Conservation (phyloP, 2,113 vertebrate genomes). For the Puffinus mauretanicus region DNA sequence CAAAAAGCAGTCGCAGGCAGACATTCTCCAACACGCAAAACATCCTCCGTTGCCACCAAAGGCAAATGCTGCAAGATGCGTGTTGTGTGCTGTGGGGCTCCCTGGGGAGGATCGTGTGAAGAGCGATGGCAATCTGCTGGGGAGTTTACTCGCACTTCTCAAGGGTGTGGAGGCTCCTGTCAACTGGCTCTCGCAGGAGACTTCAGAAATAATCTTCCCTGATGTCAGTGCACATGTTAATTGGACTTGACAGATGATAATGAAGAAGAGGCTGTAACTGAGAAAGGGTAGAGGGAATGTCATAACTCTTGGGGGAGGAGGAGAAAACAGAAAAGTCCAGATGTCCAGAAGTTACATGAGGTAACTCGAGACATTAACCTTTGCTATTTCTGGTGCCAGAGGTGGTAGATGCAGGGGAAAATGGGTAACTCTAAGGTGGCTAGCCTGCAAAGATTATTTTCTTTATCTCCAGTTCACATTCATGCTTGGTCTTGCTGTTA, state of each 20-base stretch:
- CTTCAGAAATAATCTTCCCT: not conserved
- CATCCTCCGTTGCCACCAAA: not conserved
- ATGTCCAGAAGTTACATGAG: not conserved
- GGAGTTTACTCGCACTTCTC: not conserved
- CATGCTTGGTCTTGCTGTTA: not conserved
- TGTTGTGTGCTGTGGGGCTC: not conserved
- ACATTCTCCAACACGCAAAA: not conserved
- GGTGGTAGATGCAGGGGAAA: not conserved
- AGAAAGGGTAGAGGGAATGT: not conserved
- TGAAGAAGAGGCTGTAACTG: not conserved
- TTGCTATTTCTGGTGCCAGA: not conserved
- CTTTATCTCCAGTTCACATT: not conserved
- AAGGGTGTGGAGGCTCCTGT: not conserved
- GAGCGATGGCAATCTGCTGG: not conserved
- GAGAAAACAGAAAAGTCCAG: not conserved
- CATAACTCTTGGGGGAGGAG: not conserved
- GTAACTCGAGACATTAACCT: not conserved
- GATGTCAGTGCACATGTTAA: not conserved
- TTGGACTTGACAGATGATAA: slow-evolving; percentile 39
- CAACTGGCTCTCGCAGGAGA: not conserved
- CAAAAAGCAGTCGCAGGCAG: not conserved
- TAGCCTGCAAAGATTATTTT: not conserved
- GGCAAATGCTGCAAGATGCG: not conserved
- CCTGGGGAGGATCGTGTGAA: not conserved
- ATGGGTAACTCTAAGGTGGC: not conserved